phyloP scores from a whole-genome alignment of 2,888 invertebrate genomes.

The Anthrax anthrax region DNA sequence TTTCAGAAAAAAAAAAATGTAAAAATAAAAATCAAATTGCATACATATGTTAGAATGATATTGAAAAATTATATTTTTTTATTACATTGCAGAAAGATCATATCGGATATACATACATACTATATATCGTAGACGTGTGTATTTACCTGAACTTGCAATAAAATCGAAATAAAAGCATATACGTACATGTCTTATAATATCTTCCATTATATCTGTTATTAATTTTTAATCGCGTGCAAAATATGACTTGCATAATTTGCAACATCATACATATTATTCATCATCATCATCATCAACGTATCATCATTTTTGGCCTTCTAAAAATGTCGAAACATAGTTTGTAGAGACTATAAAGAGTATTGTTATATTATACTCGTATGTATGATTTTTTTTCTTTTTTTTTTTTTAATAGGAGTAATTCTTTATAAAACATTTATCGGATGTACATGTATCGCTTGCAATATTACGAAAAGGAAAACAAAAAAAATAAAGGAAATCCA shows the following conservation, averaged over 20 bases:
- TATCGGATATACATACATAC: too few relatives aligned
- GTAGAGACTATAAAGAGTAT: too few relatives aligned
- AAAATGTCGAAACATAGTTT: conserved; percentile 6
- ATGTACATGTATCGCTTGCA: too few relatives aligned
- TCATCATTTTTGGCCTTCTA: background rate
- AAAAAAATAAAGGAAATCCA: too few relatives aligned
- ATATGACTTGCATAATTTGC: background rate
- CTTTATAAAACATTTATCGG: background rate
- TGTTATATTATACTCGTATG: too few relatives aligned
- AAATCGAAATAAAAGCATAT: background rate
- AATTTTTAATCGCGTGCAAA: background rate
- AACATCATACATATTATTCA: too few relatives aligned
- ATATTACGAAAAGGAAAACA: too few relatives aligned
- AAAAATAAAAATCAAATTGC: background rate
- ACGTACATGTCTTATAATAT: conserved; percentile 1
- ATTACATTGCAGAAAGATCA: too few relatives aligned
- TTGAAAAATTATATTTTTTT: background rate
- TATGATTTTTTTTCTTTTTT: background rate
- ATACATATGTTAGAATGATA: background rate
- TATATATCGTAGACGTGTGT: too few relatives aligned
- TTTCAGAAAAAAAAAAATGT: too few relatives aligned
- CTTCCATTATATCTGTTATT: too few relatives aligned
- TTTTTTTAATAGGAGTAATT: too few relatives aligned
- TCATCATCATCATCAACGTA: background rate
- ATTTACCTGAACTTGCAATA: background rate